Evolutionary conservation across 2,797 vertebrate species (phyloP).

Genomic region (Spea hammondii): DNA sequence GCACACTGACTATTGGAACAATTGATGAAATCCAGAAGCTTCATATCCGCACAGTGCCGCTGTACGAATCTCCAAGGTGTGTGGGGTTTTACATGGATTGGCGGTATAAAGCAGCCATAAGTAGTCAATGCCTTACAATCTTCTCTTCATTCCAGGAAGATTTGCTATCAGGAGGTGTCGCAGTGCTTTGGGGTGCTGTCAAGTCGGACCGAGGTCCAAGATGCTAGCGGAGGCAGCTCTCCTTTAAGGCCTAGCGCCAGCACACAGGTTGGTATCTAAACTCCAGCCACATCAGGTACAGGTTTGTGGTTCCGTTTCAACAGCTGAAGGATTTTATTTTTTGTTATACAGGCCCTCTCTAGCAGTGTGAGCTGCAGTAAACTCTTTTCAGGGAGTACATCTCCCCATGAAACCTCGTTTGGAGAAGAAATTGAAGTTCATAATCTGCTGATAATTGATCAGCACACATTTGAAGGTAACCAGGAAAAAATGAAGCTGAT

Average conservation of each 20-base stretch:
- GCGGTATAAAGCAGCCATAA: not conserved
- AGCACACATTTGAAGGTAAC: slow-evolving; percentile 97
- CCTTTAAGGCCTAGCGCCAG: slow-evolving; percentile 92
- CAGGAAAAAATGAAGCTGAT: rapidly evolving
- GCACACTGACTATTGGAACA: slow-evolving; percentile 96
- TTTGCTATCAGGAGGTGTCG: slow-evolving; percentile 97
- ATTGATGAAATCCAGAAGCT: slow-evolving; percentile 98
- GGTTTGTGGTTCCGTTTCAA: not conserved
- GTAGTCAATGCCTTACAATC: rapidly evolving
- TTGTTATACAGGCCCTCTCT: slow-evolving; percentile 81
- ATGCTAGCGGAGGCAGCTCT: slow-evolving; percentile 88
- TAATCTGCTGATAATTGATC: slow-evolving; percentile 95
- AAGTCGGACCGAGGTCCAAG: slow-evolving; percentile 94
- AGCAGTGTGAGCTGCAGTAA: slow-evolving; percentile 98
- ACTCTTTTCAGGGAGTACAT: slow-evolving; percentile 96
- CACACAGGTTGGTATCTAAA: slow-evolving; percentile 81
- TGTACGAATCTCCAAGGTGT: slow-evolving; percentile 95
- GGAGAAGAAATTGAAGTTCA: slow-evolving; percentile 98
- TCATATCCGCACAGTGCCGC: slow-evolving; percentile 94
- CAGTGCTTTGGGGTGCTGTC: slow-evolving; percentile 97
- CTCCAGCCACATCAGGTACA: not conserved
- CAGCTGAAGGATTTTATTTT: not conserved
- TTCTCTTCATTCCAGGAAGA: slow-evolving; percentile 74
- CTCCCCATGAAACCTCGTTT: slow-evolving; percentile 93
- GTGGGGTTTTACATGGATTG: slow-evolving; percentile 17